Conservation (phyloP, 2,888 invertebrate genomes). For the Tetranychus piercei region DNA sequence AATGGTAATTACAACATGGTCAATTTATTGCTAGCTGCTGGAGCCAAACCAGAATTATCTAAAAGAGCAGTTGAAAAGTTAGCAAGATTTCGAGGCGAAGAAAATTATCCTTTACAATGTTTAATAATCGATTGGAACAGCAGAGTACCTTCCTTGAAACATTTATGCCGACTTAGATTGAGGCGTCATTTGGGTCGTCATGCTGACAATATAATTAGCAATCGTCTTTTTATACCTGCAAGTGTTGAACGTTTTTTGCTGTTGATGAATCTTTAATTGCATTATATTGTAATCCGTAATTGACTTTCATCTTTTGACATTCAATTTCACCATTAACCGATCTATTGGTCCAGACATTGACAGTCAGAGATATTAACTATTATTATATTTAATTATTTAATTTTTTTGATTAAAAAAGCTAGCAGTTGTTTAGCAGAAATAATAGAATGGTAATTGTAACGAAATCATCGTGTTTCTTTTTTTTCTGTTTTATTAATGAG, state of each 20-base stretch:
- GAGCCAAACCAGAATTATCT: slow-evolving; percentile 6
- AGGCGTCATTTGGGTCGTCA: not conserved
- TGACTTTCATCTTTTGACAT: too few species aligned
- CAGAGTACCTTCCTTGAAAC: not conserved
- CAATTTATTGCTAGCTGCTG: slow-evolving; percentile 13
- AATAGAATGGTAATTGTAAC: too few species aligned
- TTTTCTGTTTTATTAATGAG: too few species aligned
- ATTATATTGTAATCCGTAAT: too few species aligned
- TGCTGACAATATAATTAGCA: not conserved
- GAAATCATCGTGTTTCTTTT: too few species aligned
- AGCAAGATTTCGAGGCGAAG: not conserved
- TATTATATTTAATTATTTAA: too few species aligned
- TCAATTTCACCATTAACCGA: too few species aligned
- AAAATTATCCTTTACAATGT: not conserved
- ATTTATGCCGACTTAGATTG: not conserved
- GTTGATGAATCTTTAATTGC: not conserved
- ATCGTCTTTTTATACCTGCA: not conserved
- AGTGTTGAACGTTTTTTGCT: not conserved
- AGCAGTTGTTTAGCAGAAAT: too few species aligned
- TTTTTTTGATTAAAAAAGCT: too few species aligned
- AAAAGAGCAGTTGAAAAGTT: not conserved
- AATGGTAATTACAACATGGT: slow-evolving; percentile 21
- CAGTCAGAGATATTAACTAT: too few species aligned
- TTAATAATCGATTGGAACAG: not conserved
- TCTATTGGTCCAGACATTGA: too few species aligned